Evolutionary conservation across 1,140 invertebrate species (phyloP).

Genomic region (Battus philenor): DNA sequence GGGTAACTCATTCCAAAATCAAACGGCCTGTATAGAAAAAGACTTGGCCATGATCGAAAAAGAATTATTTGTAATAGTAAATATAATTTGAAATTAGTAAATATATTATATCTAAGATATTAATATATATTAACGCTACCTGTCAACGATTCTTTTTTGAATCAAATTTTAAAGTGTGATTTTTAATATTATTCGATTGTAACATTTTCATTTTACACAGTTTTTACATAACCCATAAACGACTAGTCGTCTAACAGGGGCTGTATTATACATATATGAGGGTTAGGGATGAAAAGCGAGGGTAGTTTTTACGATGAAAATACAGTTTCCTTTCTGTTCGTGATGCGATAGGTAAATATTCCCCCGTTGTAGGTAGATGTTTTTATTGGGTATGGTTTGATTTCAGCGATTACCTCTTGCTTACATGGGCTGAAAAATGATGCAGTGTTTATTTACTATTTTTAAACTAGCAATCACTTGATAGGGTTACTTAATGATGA

Average conservation of each 20-base stretch:
- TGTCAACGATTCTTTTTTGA: too few relatives aligned
- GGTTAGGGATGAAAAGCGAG: conserved; percentile 51
- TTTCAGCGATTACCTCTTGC: conserved; percentile 31
- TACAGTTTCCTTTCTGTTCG: conserved; percentile 49
- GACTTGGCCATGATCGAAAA: conserved; percentile 5
- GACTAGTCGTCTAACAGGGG: conserved; percentile 38
- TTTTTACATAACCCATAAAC: conserved; percentile 21
- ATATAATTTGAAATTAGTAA: conserved; percentile 1
- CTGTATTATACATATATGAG: conserved; percentile 39
- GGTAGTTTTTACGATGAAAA: conserved; percentile 65
- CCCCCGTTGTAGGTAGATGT: conserved; percentile 34
- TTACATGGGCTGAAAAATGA: too few relatives aligned
- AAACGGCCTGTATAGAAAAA: too few relatives aligned
- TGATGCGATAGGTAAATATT: conserved; percentile 57
- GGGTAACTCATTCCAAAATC: too few relatives aligned
- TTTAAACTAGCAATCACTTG: too few relatives aligned
- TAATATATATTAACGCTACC: conserved; percentile 5
- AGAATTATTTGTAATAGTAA: not conserved
- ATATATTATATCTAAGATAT: conserved; percentile 1
- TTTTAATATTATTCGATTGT: too few relatives aligned
- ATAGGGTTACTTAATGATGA: too few relatives aligned
- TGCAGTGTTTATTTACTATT: not conserved
- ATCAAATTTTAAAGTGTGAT: too few relatives aligned
- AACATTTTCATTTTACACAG: conserved; percentile 20
- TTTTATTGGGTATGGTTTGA: conserved; percentile 50